phyloP scores from a whole-genome alignment of 2,888 invertebrate species.

The Rutpela maculata region DNA sequence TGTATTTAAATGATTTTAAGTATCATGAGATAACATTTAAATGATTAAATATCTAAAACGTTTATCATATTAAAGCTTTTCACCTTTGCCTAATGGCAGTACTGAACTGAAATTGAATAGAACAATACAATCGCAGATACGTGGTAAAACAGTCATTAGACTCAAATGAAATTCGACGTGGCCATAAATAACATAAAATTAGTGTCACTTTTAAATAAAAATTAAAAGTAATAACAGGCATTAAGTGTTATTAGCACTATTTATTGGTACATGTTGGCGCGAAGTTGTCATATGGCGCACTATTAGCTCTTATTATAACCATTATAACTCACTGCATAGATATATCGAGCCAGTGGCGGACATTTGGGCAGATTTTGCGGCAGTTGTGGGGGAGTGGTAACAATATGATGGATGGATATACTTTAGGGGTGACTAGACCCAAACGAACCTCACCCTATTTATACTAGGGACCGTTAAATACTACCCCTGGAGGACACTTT shows the following conservation, averaged over 20 bases:
- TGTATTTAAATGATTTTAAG: neutral
- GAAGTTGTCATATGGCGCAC: slow-evolving; percentile 60
- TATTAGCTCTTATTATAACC: slow-evolving; percentile 55
- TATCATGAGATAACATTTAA: neutral
- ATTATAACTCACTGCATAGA: slow-evolving; percentile 34
- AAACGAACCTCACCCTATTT: slow-evolving; percentile 59
- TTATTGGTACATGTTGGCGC: slow-evolving; percentile 54
- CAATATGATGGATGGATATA: slow-evolving; percentile 67
- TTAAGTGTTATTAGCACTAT: slow-evolving; percentile 59
- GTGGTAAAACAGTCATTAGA: slow-evolving; percentile 39
- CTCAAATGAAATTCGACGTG: slow-evolving; percentile 24
- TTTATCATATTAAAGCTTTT: neutral
- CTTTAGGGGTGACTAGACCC: slow-evolving; percentile 60
- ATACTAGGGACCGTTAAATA: slow-evolving; percentile 59
- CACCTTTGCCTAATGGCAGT: neutral
- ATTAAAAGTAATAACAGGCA: slow-evolving; percentile 59
- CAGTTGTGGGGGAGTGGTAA: slow-evolving; percentile 70
- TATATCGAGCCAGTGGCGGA: slow-evolving; percentile 47
- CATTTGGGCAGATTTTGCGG: slow-evolving; percentile 61
- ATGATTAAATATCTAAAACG: neutral
- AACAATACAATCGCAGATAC: slow-evolving; percentile 24
- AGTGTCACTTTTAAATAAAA: slow-evolving; percentile 53
- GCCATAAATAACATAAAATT: slow-evolving; percentile 49
- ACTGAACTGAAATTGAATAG: slow-evolving; percentile 1
- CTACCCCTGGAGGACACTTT: slow-evolving; percentile 59